A percentile compares a stretch with the other conserved stretches of the same genome.
phyloP scores from a whole-genome alignment of 92 coral and sea anemone species.

The Micromussa lordhowensis region DNA sequence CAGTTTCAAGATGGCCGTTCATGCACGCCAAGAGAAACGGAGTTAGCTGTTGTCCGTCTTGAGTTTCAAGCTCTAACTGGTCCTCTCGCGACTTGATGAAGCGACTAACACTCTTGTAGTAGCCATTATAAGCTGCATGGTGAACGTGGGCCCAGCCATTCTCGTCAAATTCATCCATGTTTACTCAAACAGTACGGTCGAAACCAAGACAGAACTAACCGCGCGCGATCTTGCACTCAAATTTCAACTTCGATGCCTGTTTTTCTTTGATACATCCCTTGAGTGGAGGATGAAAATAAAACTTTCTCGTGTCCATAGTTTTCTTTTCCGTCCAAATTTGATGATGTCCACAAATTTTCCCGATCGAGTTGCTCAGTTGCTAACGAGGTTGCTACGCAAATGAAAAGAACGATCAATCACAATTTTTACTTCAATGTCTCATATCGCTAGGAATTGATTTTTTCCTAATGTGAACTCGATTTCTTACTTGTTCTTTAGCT shows the following conservation, averaged over 20 bases:
- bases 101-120: slow-evolving; percentile 92
- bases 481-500: background rate
- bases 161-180: slow-evolving; percentile 97
- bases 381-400: slow-evolving; percentile 48
- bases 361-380: slow-evolving; percentile 44
- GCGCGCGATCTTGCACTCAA: background rate
- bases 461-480: background rate
- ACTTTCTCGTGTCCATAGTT: background rate
- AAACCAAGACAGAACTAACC: background rate
- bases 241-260: background rate
- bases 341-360: background rate
- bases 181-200: background rate
- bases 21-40: slow-evolving; percentile 89
- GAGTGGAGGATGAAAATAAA: background rate
- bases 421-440: background rate
- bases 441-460: background rate
- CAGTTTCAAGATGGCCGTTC: slow-evolving; percentile 88
- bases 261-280: background rate
- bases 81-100: slow-evolving; percentile 87
- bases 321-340: background rate
- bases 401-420: background rate
- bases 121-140: slow-evolving; percentile 96
- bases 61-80: slow-evolving; percentile 90
- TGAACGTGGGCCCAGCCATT: slow-evolving; percentile 99
- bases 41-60: slow-evolving; percentile 84